Percentiles rank a stretch among this genome's conserved stretches.
These are phyloP conservation scores for Gymnorhina tibicen DNA, from an alignment of 2,113 vertebrate species.

Conservation along the genomic window DNA sequence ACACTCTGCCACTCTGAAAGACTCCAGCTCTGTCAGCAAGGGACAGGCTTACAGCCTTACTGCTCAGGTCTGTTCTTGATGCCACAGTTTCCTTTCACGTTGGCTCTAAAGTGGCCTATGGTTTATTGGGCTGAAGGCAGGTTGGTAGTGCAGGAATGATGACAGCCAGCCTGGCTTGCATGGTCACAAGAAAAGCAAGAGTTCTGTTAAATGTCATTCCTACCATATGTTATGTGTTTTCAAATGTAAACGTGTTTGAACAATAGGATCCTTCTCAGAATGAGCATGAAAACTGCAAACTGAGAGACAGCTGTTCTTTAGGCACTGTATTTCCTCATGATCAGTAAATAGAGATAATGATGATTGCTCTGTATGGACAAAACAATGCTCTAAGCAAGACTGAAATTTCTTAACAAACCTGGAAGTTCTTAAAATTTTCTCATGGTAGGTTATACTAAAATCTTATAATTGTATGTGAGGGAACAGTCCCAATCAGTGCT, in stretches of 20 bases:
- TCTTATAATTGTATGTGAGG: not conserved
- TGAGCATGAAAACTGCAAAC: not conserved
- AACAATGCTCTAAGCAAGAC: not conserved
- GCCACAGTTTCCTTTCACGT: not conserved
- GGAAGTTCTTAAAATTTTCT: not conserved
- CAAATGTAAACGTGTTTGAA: not conserved
- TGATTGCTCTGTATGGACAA: not conserved
- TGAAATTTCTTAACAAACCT: not conserved
- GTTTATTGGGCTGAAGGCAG: not conserved
- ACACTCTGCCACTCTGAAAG: not conserved
- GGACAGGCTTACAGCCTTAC: not conserved
- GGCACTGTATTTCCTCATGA: not conserved
- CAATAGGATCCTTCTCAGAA: not conserved
- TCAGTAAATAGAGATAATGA: not conserved
- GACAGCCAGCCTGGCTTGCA: not conserved
- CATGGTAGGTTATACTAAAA: not conserved
- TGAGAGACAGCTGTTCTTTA: not conserved
- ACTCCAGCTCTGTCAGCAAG: rapidly evolving
- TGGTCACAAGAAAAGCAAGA: not conserved
- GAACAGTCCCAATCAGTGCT: not conserved
- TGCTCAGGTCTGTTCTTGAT: not conserved
- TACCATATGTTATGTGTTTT: not conserved
- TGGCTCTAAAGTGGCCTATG: not conserved
- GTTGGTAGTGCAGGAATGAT: not conserved
- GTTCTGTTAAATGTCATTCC: not conserved